phyloP scores from a whole-genome alignment of 2,888 invertebrate species.

The Lepidonotus clava region DNA sequence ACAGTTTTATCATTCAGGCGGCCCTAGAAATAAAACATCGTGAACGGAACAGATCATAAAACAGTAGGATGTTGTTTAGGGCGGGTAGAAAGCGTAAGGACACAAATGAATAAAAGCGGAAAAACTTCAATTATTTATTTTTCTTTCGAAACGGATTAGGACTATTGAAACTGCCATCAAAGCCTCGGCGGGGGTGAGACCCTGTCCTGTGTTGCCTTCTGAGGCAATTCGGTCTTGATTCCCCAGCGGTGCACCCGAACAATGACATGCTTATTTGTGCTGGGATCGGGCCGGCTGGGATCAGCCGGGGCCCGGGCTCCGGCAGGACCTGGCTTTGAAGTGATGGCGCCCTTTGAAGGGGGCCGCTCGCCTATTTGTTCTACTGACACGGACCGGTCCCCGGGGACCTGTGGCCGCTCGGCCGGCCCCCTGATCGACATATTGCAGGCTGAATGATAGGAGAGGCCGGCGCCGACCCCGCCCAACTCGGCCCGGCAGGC shows the following conservation, averaged over 20 bases:
- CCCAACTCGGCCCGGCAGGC: too few relatives aligned
- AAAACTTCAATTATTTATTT: conserved; percentile 26
- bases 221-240: background rate
- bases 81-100: conserved; percentile 20
- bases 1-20: conserved; percentile 33
- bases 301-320: background rate
- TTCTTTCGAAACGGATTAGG: conserved; percentile 11
- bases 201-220: background rate
- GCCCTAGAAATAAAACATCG: conserved; percentile 35
- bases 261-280: conserved; percentile 25
- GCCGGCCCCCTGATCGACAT: background rate
- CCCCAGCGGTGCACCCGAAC: background rate
- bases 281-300: background rate
- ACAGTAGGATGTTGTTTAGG: conserved; percentile 21
- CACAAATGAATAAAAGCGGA: conserved; percentile 25
- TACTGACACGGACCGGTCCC: conserved; percentile 32
- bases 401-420: background rate
- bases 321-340: conserved; percentile 20
- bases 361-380: conserved; percentile 20
- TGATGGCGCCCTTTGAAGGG: conserved; percentile 8
- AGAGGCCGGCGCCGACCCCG: background rate
- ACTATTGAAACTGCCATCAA: conserved; percentile 37
- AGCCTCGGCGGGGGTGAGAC: background rate
- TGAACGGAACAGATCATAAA: background rate
- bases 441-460: background rate